Percentiles rank a stretch among this genome's conserved stretches.
Evolutionary conservation across 1,140 invertebrate genomes (phyloP).

Genomic region (Colletes gigas): DNA sequence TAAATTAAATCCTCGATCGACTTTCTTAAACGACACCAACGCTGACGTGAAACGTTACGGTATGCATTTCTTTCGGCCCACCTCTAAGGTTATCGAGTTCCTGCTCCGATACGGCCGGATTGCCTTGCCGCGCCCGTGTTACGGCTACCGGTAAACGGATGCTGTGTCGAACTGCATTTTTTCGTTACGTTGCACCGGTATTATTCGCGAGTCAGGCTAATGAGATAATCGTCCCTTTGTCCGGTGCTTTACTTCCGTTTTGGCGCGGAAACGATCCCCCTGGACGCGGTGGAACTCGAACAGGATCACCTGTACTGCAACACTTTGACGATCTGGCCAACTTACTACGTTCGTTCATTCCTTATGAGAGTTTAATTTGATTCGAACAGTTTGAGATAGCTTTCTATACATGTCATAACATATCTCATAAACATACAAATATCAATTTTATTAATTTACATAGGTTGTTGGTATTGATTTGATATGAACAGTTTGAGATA

Average conservation of each 20-base stretch:
- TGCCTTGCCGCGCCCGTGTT: conserved; percentile 62
- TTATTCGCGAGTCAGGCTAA: conserved; percentile 52
- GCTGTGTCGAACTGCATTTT: conserved; percentile 44
- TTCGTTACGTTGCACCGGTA: conserved; percentile 16
- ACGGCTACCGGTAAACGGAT: conserved; percentile 33
- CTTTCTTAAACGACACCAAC: conserved; percentile 43
- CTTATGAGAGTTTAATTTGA: no score
- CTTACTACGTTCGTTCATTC: no score
- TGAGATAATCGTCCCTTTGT: conserved; percentile 62
- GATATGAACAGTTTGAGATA: no score
- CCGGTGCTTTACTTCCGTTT: conserved; percentile 32
- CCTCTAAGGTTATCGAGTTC: conserved; percentile 61
- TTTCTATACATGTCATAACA: no score
- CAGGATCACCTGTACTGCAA: no score
- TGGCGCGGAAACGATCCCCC: background rate
- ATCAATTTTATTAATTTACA: no score
- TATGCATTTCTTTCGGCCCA: conserved; percentile 61
- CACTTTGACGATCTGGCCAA: no score
- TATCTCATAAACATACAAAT: no score
- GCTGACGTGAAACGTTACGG: conserved; percentile 53
- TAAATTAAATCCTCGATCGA: conserved; percentile 43
- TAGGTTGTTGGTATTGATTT: no score
- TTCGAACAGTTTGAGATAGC: no score
- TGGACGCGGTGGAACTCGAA: background rate
- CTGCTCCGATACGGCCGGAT: conserved; percentile 63